Evolutionary conservation across 2,797 vertebrate species (phyloP).

Genomic region (Myoxocephalus aenaeus): DNA sequence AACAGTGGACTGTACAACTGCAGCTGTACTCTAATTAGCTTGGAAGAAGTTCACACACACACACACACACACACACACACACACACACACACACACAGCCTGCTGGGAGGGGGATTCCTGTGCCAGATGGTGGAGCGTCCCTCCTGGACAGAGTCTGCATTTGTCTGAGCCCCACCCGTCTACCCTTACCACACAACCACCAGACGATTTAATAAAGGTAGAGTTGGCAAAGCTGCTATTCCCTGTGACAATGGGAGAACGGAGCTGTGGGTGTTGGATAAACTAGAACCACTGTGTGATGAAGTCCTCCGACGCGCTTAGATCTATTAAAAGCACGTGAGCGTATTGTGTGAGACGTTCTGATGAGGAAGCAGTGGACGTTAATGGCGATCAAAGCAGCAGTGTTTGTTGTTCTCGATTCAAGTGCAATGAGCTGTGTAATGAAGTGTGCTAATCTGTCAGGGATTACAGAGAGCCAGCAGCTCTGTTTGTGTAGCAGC

Average conservation of each 20-base stretch:
- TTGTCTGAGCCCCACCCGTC: conserved; percentile 73
- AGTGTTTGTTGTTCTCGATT: conserved; percentile 49
- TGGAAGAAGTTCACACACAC: conserved; percentile 36
- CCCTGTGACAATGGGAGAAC: background rate
- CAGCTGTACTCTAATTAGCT: conserved; percentile 76
- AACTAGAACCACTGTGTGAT: background rate
- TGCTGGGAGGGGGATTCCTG: conserved; percentile 79
- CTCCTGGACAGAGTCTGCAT: conserved; percentile 72
- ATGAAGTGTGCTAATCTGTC: conserved; percentile 66
- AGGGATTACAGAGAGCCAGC: conserved; percentile 64
- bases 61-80: conserved; percentile 29
- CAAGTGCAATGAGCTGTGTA: conserved; percentile 64
- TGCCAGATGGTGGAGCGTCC: conserved; percentile 82
- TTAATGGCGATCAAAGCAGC: conserved; percentile 35
- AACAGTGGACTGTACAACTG: conserved; percentile 54
- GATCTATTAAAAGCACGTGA: background rate
- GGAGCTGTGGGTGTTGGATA: background rate
- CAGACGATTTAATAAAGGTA: conserved; percentile 58
- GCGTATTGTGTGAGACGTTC: background rate
- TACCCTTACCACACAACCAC: conserved; percentile 49
- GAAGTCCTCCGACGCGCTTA: conserved; percentile 3
- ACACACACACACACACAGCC: conserved; percentile 39
- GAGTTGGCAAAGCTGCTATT: conserved; percentile 2
- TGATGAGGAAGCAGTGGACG: conserved; percentile 14
- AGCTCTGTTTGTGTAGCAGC: conserved; percentile 58